Percentiles rank a stretch among this genome's conserved stretches.
phyloP scores from a whole-genome alignment of 2,888 invertebrate genomes.

The Cenopis cana region DNA sequence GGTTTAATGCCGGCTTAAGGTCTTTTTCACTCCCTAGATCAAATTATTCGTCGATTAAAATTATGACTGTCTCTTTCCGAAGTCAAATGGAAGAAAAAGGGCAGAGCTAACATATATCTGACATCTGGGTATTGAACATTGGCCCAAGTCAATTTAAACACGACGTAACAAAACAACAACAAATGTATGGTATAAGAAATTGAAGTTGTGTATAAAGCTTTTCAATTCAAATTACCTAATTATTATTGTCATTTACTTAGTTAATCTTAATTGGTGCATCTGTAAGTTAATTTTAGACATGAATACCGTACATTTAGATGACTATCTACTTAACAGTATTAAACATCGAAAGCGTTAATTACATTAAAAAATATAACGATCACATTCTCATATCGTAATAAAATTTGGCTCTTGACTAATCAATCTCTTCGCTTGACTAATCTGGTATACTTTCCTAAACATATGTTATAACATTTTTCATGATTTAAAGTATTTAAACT shows the following conservation, averaged over 20 bases:
- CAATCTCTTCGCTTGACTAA: not conserved
- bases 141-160: too few species aligned
- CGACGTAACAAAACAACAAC: too few species aligned
- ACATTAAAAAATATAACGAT: conserved; percentile 35
- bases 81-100: too few species aligned
- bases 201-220: not conserved
- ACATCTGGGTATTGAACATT: too few species aligned
- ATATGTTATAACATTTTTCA: not conserved
- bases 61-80: too few species aligned
- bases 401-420: conserved; percentile 31
- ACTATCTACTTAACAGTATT: conserved; percentile 35
- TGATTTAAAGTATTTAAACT: not conserved
- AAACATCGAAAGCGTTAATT: conserved; percentile 36
- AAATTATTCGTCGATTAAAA: too few species aligned
- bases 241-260: conserved; percentile 36
- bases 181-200: too few species aligned
- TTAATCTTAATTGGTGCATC: conserved; percentile 5
- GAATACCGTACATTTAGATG: conserved; percentile 23
- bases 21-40: too few species aligned
- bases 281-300: conserved; percentile 5
- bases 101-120: too few species aligned
- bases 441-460: conserved; percentile 21
- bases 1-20: too few species aligned
- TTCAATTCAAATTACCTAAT: conserved; percentile 1
- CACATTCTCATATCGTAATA: conserved; percentile 17